Evolutionary conservation across 2,797 vertebrate species (phyloP).

Genomic region (Myioborus miniatus): DNA sequence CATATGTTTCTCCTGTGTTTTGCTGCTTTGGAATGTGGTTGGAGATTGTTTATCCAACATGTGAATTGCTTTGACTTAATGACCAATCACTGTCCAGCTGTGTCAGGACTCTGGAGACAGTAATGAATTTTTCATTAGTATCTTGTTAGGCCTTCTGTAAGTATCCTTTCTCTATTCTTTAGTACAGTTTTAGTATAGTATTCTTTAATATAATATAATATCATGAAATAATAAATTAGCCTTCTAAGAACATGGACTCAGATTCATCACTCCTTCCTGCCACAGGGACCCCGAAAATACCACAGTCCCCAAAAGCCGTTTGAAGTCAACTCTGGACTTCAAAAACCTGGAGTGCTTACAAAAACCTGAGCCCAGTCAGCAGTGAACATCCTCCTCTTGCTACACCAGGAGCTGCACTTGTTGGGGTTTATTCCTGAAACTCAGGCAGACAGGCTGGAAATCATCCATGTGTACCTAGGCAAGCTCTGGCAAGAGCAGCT

Average conservation of each 20-base stretch:
- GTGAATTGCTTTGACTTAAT: background rate
- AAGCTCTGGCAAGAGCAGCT: slow-evolving; percentile 5
- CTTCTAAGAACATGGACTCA: no score
- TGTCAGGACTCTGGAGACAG: background rate
- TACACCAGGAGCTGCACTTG: background rate
- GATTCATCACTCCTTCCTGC: no score
- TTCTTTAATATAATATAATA: no score
- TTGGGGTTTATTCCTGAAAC: background rate
- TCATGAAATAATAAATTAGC: no score
- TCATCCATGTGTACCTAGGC: background rate
- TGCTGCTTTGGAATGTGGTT: background rate
- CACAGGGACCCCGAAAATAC: background rate
- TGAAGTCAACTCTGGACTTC: background rate
- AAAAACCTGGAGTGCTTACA: background rate
- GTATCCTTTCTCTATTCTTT: background rate
- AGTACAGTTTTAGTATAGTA: background rate
- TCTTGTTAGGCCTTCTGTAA: background rate
- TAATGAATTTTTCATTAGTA: background rate
- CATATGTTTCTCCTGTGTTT: no score
- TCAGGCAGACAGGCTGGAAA: background rate
- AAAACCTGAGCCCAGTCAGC: background rate
- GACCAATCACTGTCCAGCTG: background rate
- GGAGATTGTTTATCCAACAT: background rate
- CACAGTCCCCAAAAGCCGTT: background rate
- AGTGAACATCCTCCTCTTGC: background rate